phyloP scores from a whole-genome alignment of 92 coral and sea anemone genomes.

The Porites evermanni region DNA sequence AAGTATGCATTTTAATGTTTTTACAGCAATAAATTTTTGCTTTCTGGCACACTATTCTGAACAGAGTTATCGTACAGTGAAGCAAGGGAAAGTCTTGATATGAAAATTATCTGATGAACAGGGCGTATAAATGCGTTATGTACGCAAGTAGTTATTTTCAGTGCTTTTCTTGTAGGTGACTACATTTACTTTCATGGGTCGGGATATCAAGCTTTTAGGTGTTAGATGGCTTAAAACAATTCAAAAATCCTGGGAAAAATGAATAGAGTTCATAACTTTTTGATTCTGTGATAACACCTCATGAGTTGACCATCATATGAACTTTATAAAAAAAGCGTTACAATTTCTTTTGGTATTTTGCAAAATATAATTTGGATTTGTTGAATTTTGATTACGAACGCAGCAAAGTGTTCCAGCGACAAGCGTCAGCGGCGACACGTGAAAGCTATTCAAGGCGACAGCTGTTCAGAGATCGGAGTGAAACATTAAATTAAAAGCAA shows the following conservation, averaged over 20 bases:
- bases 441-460: conserved; percentile 11
- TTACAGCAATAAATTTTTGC: no score
- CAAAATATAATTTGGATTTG: no score
- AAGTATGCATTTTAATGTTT: no score
- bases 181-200: background rate
- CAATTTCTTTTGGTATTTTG: no score
- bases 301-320: no score
- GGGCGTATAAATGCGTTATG: background rate
- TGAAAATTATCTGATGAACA: background rate
- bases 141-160: background rate
- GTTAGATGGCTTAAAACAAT: no score
- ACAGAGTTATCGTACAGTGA: background rate
- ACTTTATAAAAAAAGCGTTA: no score
- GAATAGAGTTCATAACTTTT: no score
- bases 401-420: background rate
- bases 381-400: no score
- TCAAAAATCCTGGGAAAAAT: no score
- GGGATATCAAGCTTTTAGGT: background rate
- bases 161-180: background rate
- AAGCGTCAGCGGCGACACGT: background rate
- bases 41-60: no score
- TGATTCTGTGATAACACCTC: no score
- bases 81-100: background rate
- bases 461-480: conserved; percentile 15
- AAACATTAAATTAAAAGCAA: conserved; percentile 18